Base-by-base conservation (phyloP, 2,797 vertebrate species). In the Novumbra hubbsi region DNA sequence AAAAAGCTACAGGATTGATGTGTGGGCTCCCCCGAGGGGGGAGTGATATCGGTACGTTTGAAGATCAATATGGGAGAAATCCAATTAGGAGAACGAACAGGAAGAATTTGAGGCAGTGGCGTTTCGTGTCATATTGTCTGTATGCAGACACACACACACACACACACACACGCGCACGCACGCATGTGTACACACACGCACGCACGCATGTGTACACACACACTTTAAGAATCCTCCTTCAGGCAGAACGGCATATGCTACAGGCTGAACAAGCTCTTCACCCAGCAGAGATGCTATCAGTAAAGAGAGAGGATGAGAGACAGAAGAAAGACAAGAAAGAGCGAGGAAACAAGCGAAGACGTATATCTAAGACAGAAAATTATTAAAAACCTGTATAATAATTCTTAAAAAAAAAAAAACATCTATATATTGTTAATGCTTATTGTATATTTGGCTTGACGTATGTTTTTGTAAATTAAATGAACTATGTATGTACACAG, bases 31-130 rank as follows among this genome's bases (percentile, higher is more conserved):
- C 83, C 87, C 82, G 81, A 87, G 86, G 87, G 86, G 84, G 80
- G 78, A 78, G 77, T 76, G 62, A 70, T 73, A 57, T 27, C 24
- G 66, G 77, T 27, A 75, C 79, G 89, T 93, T 94, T 94, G 93
- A 95, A 94, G 91, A 94, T 93, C 88, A 92, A 90, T 90, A 86
- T 87, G 83, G 78, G 86, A 90, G 89, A 92, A 94, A 94, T 92
- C 90, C 92, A 94, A 93, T 94, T 93, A 94, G 86, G 82, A 77
- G 71, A 87, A 90, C 89, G 86, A 92, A 92, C 90, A 84, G 84
- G 80, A 84, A 82, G 84, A 91, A 89, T 89, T 78, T 85, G 84
- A 92, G 88, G 89, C 78, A 65, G 83, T 63, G 28, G 76, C 73
- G 81, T 91, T 92, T 91, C 81, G 91, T 89, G 87, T 90, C 73